Evolutionary conservation across 2,888 invertebrate species (phyloP).

Genomic region (Ashinkailepas kermadecensis): DNA sequence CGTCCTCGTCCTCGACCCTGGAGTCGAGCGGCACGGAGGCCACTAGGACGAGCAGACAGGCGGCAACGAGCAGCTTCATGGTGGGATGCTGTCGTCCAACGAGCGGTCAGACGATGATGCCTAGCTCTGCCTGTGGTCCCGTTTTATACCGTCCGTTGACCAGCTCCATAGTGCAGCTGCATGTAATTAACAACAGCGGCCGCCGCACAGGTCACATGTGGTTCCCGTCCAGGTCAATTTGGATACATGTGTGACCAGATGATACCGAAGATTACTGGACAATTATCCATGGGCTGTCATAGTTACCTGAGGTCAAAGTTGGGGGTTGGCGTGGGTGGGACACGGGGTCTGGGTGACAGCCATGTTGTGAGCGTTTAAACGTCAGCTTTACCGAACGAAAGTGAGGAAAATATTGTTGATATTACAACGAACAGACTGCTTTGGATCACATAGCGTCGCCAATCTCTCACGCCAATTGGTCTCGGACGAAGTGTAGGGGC

Average conservation of each 20-base stretch:
- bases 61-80: not conserved
- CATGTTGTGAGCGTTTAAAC: too few species aligned
- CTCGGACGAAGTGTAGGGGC: too few species aligned
- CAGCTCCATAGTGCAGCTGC: not conserved
- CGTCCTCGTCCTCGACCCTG: not conserved
- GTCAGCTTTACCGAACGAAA: too few species aligned
- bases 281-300: too few species aligned
- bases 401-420: too few species aligned
- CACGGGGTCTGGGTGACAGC: not conserved
- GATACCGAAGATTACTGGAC: too few species aligned
- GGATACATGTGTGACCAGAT: not conserved
- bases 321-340: not conserved
- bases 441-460: too few species aligned
- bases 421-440: too few species aligned
- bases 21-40: not conserved
- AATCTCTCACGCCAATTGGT: too few species aligned
- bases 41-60: not conserved
- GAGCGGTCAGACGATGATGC: not conserved
- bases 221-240: not conserved
- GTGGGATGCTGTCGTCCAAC: not conserved
- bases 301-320: too few species aligned
- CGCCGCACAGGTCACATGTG: not conserved
- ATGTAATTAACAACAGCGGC: not conserved
- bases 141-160: not conserved
- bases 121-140: not conserved